Evolutionary conservation across 2,113 vertebrate genomes (phyloP), one percentile per base, ranked within the genome.

Genomic region (Oncorhynchus kisutch): DNA sequence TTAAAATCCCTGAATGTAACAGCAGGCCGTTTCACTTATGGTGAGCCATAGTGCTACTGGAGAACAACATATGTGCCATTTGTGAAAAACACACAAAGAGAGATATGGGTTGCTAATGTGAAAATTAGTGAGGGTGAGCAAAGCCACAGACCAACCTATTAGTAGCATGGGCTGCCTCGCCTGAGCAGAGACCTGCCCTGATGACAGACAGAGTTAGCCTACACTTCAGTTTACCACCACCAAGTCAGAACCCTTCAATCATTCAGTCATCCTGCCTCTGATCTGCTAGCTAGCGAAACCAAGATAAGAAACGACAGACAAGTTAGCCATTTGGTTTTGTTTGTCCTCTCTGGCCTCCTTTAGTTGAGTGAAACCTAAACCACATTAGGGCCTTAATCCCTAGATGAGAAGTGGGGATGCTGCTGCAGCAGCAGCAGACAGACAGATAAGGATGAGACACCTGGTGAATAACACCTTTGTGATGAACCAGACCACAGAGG

Each of bases 51-150:
- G 78, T 77, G 64, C 85, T 85, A 86, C 88, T 80, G 79, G 48
- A 71, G 29, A 81, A 31, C 81, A 84, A 85, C 79, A 85, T 84
- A 66, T 81, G 80, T 69, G 62, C 70, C 67, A 84, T 70, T 84
- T 86, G 88, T 87, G 88, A 85, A 86, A 87, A 84, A 77, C 88
- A 88, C 87, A 74, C 82, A 74, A 73, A 76, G 67, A 48, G 59
- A 71, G 72, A 29, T 73, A 45, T 48, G 72, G 2, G 39, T 45
- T 45, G 39, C 39, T 45, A 45, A 12, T 84, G 80, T 77, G 76
- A 60, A 60, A 73, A 48, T 5, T 76, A 81, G 82, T 83, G 78
- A 84, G 70, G 48, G 75, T 71, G 79, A 73, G 78, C 72, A 49
- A 73, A 78, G 68, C 79, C 82, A 79, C 87, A 87, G 75, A 76